Conservation (phyloP, 2,113 vertebrate genomes). For the Diadophis punctatus region DNA sequence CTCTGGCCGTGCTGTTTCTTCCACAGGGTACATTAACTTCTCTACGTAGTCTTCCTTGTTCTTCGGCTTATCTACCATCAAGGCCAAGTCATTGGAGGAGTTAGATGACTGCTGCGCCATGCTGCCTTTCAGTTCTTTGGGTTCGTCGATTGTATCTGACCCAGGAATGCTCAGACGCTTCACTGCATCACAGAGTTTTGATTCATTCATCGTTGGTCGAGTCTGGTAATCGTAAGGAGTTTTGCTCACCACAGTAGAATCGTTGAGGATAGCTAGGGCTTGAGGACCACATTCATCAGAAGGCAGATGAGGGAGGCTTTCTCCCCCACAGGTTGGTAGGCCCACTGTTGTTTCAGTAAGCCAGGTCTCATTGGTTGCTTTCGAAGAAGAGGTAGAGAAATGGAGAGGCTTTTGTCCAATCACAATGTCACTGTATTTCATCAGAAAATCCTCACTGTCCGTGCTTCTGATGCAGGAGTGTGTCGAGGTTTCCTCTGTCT, state of each 20-base stretch:
- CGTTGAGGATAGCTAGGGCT: slow-evolving; percentile 61
- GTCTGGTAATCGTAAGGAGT: not conserved
- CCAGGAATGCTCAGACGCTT: slow-evolving; percentile 25
- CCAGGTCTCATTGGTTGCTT: slow-evolving; percentile 18
- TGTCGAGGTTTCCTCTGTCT: rapidly evolving
- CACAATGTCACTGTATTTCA: slow-evolving; percentile 75
- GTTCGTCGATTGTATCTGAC: slow-evolving; percentile 19
- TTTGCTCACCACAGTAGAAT: slow-evolving; percentile 18
- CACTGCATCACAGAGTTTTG: slow-evolving; percentile 52
- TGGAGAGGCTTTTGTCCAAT: slow-evolving; percentile 68
- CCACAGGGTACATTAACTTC: slow-evolving; percentile 53
- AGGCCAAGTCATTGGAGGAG: slow-evolving; percentile 5
- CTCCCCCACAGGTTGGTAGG: not conserved
- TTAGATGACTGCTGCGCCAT: not conserved
- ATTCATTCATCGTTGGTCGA: slow-evolving; percentile 38
- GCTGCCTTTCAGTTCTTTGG: slow-evolving; percentile 35
- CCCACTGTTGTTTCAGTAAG: not conserved
- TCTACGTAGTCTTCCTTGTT: slow-evolving; percentile 32
- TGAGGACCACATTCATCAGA: slow-evolving; percentile 58
- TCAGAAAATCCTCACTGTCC: slow-evolving; percentile 62
- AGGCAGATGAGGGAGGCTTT: not conserved
- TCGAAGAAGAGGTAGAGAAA: slow-evolving; percentile 27
- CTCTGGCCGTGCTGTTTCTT: slow-evolving; percentile 58
- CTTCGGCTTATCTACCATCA: slow-evolving; percentile 53
- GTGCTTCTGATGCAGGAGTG: not conserved